Base-by-base conservation (phyloP, 30 jellyfish, hydroid and myxozoan genomes). In the Rhopilema esculentum region DNA sequence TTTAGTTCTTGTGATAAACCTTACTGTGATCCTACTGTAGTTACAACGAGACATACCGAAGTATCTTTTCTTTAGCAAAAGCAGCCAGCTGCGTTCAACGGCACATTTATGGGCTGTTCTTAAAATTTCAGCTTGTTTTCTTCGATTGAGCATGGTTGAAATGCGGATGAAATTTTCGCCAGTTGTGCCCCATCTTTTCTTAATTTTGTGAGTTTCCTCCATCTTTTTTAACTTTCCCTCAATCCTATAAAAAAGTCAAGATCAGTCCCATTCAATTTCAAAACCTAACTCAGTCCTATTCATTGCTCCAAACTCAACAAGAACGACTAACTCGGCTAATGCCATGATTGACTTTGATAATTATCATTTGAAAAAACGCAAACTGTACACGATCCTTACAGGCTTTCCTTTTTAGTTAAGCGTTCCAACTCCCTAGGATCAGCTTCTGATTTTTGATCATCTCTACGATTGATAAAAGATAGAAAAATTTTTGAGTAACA, bases 61-160 rank as follows among this genome's bases (percentile, higher is more conserved):
- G 31, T 64, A 64, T 64, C 74, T 64, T 64, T 64, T 64, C 74
- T 64, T 64, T 64, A 64, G 74, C 74, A 64, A 64, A 64, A 64
- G 74, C 31, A 64, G 31, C 74, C 74, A 64, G 74, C 30, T 64
- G 74, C 74, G 74, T 25, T 64, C 74, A 64, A 64, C 74, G 31
- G 74, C 74, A 64, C 31, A 64, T 64, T 64, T 64, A 64, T 64
- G 74, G 30, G 31, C 31, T 64, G 74, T 64, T 25, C 27, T 20
- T 64, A 64, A 64, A 64, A 64, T 64, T 25, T 64, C 74, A 64
- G 74, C 27, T 64, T 64, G 74, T 64, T 64, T 64, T 20, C 31
- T 64, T 64, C 31, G 30, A 64, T 64, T 64, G 17, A 64, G 27
- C 74, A 25, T 64, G 74, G 74, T 64, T 25, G 74, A 21, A 64